A percentile compares a stretch with the other conserved stretches of the same genome.
These are phyloP conservation scores for Pyrocoelia pectoralis DNA, from an alignment of 2,888 invertebrate species.

Conservation along the genomic window DNA sequence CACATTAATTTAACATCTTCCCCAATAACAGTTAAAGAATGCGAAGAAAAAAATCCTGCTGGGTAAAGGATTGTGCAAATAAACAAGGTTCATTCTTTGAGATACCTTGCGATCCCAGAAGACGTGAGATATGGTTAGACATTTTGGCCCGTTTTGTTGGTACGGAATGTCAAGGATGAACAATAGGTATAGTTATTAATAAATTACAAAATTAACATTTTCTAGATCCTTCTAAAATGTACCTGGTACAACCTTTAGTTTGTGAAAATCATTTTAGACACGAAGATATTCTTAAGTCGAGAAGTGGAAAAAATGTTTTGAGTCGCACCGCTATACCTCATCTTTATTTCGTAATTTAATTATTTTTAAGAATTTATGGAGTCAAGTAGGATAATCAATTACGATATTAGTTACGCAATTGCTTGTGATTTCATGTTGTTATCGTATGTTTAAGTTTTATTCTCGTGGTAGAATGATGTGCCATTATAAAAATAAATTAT, in stretches of 20 bases:
- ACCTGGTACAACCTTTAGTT: conserved; percentile 3
- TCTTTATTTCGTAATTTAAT: conserved; percentile 1
- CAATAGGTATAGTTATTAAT: neutral
- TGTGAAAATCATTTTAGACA: conserved; percentile 6
- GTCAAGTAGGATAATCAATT: too few species aligned
- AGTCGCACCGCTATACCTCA: neutral
- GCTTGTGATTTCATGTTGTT: too few species aligned
- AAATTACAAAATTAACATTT: neutral
- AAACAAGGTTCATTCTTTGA: conserved; percentile 7
- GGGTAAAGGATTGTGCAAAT: conserved; percentile 5
- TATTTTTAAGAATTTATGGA: too few species aligned
- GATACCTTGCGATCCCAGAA: neutral
- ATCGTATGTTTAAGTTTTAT: too few species aligned
- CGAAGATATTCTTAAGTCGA: neutral
- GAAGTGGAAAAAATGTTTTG: conserved; percentile 1
- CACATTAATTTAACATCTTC: too few species aligned
- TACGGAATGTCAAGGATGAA: too few species aligned
- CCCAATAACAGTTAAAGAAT: neutral
- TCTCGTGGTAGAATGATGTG: too few species aligned
- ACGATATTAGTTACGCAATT: too few species aligned
- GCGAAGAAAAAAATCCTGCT: conserved; percentile 3
- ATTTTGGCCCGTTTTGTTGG: conserved; percentile 1
- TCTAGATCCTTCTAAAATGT: conserved; percentile 1
- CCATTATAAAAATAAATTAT: too few species aligned
- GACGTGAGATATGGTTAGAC: neutral